Evolutionary conservation across 2,888 invertebrate species (phyloP).

Genomic region (Anoplius nigerrimus): DNA sequence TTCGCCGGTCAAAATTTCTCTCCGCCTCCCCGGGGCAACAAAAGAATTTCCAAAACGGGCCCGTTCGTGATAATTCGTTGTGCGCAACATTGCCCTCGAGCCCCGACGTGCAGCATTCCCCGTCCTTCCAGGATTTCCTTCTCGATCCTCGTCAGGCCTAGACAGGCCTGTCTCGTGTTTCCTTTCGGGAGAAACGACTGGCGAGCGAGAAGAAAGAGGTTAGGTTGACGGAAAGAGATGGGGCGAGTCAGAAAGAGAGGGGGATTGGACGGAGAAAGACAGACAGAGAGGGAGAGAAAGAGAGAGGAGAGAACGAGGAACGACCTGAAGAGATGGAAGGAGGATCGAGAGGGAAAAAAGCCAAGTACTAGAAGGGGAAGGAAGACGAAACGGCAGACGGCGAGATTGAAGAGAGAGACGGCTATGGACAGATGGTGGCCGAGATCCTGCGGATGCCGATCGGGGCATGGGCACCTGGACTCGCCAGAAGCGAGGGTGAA

Average conservation of each 20-base stretch:
- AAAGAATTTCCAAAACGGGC: background rate
- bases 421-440: slow-evolving; percentile 25
- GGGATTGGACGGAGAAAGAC: slow-evolving; percentile 10
- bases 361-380: background rate
- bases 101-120: slow-evolving; percentile 4
- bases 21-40: background rate
- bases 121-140: slow-evolving; percentile 3
- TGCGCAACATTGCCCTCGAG: slow-evolving; percentile 1
- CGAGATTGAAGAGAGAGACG: slow-evolving; percentile 18
- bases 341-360: background rate
- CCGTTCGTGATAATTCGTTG: background rate
- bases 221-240: background rate
- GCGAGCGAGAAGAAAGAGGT: slow-evolving; percentile 6
- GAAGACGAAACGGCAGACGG: slow-evolving; percentile 4
- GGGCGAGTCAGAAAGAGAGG: slow-evolving; percentile 6
- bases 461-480: slow-evolving; percentile 22
- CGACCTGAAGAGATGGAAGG: background rate
- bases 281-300: background rate
- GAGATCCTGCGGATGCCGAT: slow-evolving; percentile 20
- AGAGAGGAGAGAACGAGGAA: background rate
- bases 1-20: background rate
- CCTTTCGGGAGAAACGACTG: slow-evolving; percentile 17
- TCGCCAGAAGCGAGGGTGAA: background rate
- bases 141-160: background rate
- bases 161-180: slow-evolving; percentile 15